phyloP scores from a whole-genome alignment of 2,888 invertebrate genomes.

The Tetanocera ferruginea region DNA sequence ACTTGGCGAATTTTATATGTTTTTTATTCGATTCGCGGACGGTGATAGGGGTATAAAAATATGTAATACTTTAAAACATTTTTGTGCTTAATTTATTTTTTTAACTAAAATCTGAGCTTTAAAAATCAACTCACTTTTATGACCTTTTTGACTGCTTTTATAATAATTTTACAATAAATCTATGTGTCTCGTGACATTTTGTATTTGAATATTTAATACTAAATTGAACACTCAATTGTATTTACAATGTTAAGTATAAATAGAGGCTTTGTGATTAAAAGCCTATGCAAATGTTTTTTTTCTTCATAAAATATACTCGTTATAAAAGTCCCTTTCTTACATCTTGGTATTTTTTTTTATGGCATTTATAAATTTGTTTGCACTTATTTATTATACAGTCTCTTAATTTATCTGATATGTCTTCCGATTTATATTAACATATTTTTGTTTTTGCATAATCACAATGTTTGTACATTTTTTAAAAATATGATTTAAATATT shows the following conservation, averaged over 20 bases:
- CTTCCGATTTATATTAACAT: neutral
- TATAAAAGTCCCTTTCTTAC: neutral
- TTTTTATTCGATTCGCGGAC: no score
- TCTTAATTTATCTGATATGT: neutral
- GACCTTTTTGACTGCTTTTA: no score
- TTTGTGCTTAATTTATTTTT: constrained; percentile 16
- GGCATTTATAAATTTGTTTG: neutral
- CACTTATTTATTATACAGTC: neutral
- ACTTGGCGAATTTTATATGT: no score
- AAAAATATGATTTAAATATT: neutral
- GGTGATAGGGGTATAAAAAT: no score
- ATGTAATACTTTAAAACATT: neutral
- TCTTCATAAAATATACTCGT: neutral
- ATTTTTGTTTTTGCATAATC: neutral
- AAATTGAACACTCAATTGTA: no score
- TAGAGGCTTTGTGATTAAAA: neutral
- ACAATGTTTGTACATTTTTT: neutral
- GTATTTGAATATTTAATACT: no score
- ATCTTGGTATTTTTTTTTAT: neutral
- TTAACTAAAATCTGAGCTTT: neutral
- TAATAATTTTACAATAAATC: no score
- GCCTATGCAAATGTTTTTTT: neutral
- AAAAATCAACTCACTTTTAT: no score
- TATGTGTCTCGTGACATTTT: no score
- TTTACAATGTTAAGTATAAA: no score